phyloP scores from a whole-genome alignment of 2,888 invertebrate species.

The Plagodis pulveraria region DNA sequence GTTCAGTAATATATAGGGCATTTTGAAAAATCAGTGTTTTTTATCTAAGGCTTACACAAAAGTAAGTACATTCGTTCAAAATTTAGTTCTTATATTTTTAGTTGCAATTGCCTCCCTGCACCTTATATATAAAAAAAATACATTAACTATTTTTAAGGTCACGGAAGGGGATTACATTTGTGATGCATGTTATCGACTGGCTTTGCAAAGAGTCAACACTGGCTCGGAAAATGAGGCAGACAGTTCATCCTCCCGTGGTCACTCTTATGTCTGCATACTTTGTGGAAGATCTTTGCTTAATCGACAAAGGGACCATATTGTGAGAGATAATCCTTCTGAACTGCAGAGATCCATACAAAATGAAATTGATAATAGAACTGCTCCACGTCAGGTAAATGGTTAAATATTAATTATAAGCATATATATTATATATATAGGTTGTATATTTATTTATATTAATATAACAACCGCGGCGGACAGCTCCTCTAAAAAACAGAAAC shows the following conservation, averaged over 20 bases:
- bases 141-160: background rate
- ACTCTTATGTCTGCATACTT: background rate
- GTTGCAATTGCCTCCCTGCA: too few relatives aligned
- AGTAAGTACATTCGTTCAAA: too few relatives aligned
- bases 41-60: too few relatives aligned
- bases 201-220: background rate
- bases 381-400: background rate
- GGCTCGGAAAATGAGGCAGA: background rate
- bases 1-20: too few relatives aligned
- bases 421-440: background rate
- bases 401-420: background rate
- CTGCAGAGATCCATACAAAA: background rate
- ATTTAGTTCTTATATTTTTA: too few relatives aligned
- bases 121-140: background rate
- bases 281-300: constrained; percentile 2
- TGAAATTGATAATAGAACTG: constrained; percentile 1
- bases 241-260: background rate
- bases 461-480: too few relatives aligned
- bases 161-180: constrained; percentile 4
- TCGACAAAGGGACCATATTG: background rate
- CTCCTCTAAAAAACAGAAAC: too few relatives aligned
- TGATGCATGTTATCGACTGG: background rate
- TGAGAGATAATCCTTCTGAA: background rate
- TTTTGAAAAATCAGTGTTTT: too few relatives aligned
- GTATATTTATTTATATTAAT: too few relatives aligned